These are phyloP conservation scores for Pterophyllum scalare DNA, from an alignment of 2,113 vertebrate genomes.

Conservation along the genomic window DNA sequence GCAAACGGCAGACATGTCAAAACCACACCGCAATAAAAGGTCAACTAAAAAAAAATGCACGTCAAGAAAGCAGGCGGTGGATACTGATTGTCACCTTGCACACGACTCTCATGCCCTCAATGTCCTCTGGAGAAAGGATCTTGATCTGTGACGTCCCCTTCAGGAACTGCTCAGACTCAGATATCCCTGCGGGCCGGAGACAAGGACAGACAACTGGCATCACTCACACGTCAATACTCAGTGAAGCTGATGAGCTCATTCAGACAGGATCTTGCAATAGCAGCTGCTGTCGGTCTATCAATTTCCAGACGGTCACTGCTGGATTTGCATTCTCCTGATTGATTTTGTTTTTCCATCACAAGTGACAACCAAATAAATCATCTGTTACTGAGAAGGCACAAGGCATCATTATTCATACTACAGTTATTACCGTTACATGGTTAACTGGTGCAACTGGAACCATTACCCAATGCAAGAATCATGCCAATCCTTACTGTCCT, in stretches of 20 bases:
- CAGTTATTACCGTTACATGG: neutral
- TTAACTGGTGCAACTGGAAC: neutral
- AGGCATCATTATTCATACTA: neutral
- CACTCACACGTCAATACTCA: constrained; percentile 12
- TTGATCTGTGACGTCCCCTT: constrained; percentile 99
- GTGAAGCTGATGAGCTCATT: neutral
- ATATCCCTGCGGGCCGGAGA: constrained; percentile 87
- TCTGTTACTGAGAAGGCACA: neutral
- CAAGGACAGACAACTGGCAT: constrained; percentile 20
- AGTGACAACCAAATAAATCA: neutral
- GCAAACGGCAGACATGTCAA: constrained; percentile 23
- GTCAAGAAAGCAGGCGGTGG: rapidly evolving
- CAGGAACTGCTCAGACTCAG: constrained; percentile 95
- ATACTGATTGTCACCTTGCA: constrained; percentile 84
- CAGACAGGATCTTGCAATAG: neutral
- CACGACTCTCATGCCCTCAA: constrained; percentile 94
- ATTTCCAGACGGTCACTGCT: neutral
- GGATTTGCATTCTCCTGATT: constrained; percentile 8
- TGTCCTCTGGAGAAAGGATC: constrained; percentile 91
- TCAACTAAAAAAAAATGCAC: too few species aligned
- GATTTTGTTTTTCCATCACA: neutral
- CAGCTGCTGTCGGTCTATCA: constrained; percentile 15
- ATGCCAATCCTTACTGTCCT: neutral
- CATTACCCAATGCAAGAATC: neutral
- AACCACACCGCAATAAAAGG: neutral